Evolutionary conservation across 2,113 vertebrate genomes (phyloP).

Genomic region (Turnix velox): DNA sequence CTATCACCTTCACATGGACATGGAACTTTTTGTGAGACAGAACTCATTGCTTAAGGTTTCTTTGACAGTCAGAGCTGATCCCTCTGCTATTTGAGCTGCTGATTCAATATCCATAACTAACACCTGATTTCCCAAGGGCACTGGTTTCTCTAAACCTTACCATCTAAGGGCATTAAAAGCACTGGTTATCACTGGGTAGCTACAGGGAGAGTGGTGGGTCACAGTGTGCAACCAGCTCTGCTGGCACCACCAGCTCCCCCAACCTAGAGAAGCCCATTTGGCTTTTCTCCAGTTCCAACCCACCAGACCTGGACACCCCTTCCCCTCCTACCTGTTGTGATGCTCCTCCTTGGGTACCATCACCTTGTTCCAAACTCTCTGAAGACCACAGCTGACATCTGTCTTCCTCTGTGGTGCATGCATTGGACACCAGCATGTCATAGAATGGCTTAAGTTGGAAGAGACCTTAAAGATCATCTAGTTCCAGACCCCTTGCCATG

Average conservation of each 20-base stretch:
- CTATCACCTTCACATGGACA: rapidly evolving
- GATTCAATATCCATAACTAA: background rate
- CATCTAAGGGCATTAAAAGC: background rate
- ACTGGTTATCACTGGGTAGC: rapidly evolving
- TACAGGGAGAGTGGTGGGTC: background rate
- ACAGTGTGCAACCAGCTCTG: background rate
- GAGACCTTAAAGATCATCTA: too few relatives aligned
- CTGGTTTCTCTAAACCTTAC: rapidly evolving
- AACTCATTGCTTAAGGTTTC: background rate
- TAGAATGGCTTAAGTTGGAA: too few relatives aligned
- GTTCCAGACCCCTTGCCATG: too few relatives aligned
- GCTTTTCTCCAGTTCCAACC: background rate
- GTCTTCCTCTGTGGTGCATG: background rate
- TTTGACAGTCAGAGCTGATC: background rate
- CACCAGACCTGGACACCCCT: too few relatives aligned
- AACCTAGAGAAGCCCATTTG: background rate
- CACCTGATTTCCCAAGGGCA: background rate
- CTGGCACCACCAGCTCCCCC: background rate
- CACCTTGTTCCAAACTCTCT: background rate
- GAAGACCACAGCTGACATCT: background rate
- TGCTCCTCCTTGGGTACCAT: background rate
- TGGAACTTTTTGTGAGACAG: background rate
- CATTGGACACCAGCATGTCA: background rate
- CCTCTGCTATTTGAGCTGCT: background rate
- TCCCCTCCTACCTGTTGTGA: background rate